Conservation (phyloP, 2,888 invertebrate species). For the Myopa testacea region DNA sequence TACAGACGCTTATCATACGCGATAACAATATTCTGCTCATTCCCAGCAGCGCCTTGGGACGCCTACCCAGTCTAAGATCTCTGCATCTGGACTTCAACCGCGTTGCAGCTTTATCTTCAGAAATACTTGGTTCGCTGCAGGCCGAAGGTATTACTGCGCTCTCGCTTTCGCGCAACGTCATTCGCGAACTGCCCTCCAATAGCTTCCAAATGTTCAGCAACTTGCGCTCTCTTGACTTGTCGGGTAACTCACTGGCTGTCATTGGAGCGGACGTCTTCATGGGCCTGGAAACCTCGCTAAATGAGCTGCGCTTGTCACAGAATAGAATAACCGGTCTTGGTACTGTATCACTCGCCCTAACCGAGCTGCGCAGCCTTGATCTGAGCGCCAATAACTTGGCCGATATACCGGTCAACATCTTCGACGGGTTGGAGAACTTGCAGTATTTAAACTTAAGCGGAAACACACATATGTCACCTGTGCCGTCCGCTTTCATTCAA, state of each 20-base stretch:
- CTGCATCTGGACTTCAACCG: slow-evolving; percentile 87
- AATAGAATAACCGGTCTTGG: slow-evolving; percentile 79
- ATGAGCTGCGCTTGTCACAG: slow-evolving; percentile 78
- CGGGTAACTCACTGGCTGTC: slow-evolving; percentile 81
- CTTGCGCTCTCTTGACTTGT: slow-evolving; percentile 78
- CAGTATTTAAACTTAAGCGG: slow-evolving; percentile 81
- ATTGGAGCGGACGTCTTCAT: slow-evolving; percentile 80
- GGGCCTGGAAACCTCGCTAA: slow-evolving; percentile 80
- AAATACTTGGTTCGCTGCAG: slow-evolving; percentile 78
- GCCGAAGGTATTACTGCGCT: slow-evolving; percentile 79
- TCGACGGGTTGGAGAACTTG: slow-evolving; percentile 76
- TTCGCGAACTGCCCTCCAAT: slow-evolving; percentile 84
- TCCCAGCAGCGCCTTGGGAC: slow-evolving; percentile 84
- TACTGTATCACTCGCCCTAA: slow-evolving; percentile 74
- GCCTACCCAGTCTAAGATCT: slow-evolving; percentile 79
- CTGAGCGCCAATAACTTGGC: slow-evolving; percentile 83
- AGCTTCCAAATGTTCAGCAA: slow-evolving; percentile 84
- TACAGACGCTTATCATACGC: slow-evolving; percentile 81
- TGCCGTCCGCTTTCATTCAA: slow-evolving; percentile 77
- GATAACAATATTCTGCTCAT: slow-evolving; percentile 90
- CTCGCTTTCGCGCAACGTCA: slow-evolving; percentile 84
- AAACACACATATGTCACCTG: slow-evolving; percentile 76
- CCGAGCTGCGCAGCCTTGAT: slow-evolving; percentile 77
- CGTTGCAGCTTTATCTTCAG: slow-evolving; percentile 85
- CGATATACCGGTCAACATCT: slow-evolving; percentile 77